These are phyloP conservation scores for Diploscapter pachys DNA, from an alignment of 1,140 invertebrate species.

Conservation along the genomic window DNA sequence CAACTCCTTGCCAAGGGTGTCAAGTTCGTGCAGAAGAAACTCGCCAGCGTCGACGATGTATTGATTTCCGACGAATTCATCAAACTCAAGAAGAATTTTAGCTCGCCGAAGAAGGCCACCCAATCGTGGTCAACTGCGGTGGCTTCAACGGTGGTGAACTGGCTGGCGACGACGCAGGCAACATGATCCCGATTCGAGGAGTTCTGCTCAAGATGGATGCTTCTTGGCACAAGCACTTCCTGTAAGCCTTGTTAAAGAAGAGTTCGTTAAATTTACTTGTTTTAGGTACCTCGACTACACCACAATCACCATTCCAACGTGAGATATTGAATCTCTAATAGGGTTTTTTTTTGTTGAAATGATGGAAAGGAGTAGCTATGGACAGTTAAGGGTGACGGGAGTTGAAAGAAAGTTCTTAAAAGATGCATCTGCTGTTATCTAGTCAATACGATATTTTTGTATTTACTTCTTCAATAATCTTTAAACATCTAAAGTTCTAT, in stretches of 20 bases:
- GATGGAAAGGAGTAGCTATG: background rate
- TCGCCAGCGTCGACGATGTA: slow-evolving; percentile 37
- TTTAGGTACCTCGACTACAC: slow-evolving; percentile 25
- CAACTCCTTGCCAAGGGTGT: slow-evolving; percentile 38
- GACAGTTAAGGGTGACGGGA: background rate
- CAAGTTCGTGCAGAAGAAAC: slow-evolving; percentile 28
- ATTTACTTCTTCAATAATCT: too few relatives aligned
- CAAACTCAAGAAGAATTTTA: background rate
- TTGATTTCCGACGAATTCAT: background rate
- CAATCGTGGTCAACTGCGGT: slow-evolving; percentile 52
- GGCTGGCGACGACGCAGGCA: slow-evolving; percentile 32
- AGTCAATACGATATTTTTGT: too few relatives aligned
- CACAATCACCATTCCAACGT: slow-evolving; percentile 40
- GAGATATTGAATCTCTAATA: background rate
- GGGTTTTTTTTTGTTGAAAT: background rate
- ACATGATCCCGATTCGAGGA: slow-evolving; percentile 31
- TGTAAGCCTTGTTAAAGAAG: background rate
- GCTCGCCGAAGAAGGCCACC: slow-evolving; percentile 40
- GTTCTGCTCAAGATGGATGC: slow-evolving; percentile 38
- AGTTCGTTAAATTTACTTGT: too few relatives aligned
- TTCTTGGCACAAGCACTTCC: slow-evolving; percentile 42
- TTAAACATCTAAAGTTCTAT: too few relatives aligned
- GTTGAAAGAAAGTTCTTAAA: background rate
- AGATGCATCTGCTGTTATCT: background rate
- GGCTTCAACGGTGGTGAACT: slow-evolving; percentile 45